Base-by-base conservation (phyloP, 1,140 invertebrate genomes). In the Cydia amplana region DNA sequence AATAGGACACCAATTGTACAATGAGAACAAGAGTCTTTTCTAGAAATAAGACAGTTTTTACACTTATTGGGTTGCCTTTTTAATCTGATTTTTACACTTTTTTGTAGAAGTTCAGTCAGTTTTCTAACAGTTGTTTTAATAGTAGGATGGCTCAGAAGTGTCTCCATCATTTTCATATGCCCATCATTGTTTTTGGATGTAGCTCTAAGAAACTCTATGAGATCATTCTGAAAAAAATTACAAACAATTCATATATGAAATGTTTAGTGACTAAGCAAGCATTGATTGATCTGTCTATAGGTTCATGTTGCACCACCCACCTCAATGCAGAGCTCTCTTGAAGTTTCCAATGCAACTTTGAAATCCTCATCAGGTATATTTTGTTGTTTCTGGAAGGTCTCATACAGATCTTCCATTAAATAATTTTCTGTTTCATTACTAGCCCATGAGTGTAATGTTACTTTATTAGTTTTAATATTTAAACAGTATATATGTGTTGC, bases 1-100 rank as follows among this genome's bases (percentile, higher is more conserved):
- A 99, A 99, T 80, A 99, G 93, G 77, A 99, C 92, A 43, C 96
- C 98, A 51, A 98, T 92, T 90, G 96, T 96, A 20, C 96, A 93
- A 93, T 98, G 97, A 72, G 77, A 75, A 86, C 85, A 82, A 25
- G 72, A 73, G 4, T 73, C 77, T 72, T 78, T 77, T 75, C 81
- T 75, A n/a, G 78, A 77, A 79, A 77, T 83, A 60, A 95, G 87
- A 84, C 96, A 97, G 60, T 93, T 87, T 84, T 94, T 94, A 83
- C 97, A 98, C 86, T 93, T 93, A 64, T 94, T 90, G 20, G 96
- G 95, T 77, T 96, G 95, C 80, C 93, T 95, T 74, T 89, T 81
- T 77, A 97, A 91, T 81, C 97, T 89, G 76, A 94, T 85, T 88
- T 94, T 89, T 18, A 97, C 93, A 77, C 96, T 95, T 25, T 93